Conservation (phyloP, 2,113 vertebrate species). For the Brevimyrus niger region DNA sequence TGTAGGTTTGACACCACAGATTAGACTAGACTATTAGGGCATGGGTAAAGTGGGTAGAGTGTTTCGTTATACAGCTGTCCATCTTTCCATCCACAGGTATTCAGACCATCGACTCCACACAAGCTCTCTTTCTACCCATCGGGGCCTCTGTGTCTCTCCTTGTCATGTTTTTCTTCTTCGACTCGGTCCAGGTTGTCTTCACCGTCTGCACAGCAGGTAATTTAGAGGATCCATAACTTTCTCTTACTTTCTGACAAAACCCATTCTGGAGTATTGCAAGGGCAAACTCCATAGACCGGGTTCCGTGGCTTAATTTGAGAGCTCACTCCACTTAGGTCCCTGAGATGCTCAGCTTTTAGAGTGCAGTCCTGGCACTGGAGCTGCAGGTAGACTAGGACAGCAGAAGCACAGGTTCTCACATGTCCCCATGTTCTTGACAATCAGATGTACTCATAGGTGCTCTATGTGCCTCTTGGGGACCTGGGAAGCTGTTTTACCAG, state of each 20-base stretch:
- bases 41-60: not conserved
- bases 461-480: not conserved
- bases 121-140: conserved; percentile 94
- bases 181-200: conserved; percentile 98
- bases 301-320: not conserved
- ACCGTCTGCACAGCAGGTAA: conserved; percentile 99
- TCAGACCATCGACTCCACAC: conserved; percentile 98
- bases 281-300: not conserved
- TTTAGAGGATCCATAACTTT: not conserved
- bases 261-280: not conserved
- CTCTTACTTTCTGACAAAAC: not conserved
- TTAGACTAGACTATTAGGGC: not conserved
- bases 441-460: not conserved
- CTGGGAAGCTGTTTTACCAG: not conserved
- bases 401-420: not conserved
- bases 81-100: conserved; percentile 69
- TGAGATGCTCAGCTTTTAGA: not conserved
- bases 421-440: not conserved
- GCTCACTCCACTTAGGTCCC: not conserved
- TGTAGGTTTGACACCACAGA: not conserved
- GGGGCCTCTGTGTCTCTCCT: conserved; percentile 96
- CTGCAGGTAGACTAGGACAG: not conserved
- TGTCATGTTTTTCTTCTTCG: conserved; percentile 99
- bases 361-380: not conserved
- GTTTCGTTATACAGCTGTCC: not conserved